Percentiles rank a stretch among this genome's conserved stretches.
Conservation (phyloP, 2,113 vertebrate species). For the Eublepharis macularius region DNA sequence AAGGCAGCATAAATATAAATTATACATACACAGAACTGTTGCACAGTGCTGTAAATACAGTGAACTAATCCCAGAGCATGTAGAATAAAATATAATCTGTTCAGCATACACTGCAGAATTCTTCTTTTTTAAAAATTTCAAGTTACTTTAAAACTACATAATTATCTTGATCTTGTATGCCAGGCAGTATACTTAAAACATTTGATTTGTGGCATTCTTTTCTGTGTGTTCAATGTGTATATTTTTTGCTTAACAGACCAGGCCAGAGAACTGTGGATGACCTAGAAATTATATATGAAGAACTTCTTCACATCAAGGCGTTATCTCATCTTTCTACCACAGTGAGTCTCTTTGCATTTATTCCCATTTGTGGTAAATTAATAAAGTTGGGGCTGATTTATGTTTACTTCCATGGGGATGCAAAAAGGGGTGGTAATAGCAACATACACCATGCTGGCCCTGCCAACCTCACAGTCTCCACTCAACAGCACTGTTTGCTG, state of each 20-base stretch:
- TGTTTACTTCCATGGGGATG: not conserved
- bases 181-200: not conserved
- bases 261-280: slow-evolving; percentile 92
- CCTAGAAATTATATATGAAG: slow-evolving; percentile 96
- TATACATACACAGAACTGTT: not conserved
- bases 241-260: slow-evolving; percentile 76
- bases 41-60: not conserved
- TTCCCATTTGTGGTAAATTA: not conserved
- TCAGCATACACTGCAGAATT: not conserved
- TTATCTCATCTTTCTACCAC: slow-evolving; percentile 97
- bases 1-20: not conserved
- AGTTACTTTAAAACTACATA: not conserved
- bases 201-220: not conserved
- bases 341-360: slow-evolving; percentile 75
- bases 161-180: not conserved
- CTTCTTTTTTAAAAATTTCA: slow-evolving; percentile 5
- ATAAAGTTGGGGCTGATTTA: not conserved
- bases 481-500: not conserved
- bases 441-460: no score
- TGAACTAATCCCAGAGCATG: not conserved
- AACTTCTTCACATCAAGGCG: slow-evolving; percentile 97
- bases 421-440: no score
- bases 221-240: not conserved
- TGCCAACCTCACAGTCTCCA: not conserved
- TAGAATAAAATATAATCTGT: not conserved